These are phyloP conservation scores for Brachionus asplanchnoidis DNA, from an alignment of 1,140 invertebrate species.

Conservation along the genomic window DNA sequence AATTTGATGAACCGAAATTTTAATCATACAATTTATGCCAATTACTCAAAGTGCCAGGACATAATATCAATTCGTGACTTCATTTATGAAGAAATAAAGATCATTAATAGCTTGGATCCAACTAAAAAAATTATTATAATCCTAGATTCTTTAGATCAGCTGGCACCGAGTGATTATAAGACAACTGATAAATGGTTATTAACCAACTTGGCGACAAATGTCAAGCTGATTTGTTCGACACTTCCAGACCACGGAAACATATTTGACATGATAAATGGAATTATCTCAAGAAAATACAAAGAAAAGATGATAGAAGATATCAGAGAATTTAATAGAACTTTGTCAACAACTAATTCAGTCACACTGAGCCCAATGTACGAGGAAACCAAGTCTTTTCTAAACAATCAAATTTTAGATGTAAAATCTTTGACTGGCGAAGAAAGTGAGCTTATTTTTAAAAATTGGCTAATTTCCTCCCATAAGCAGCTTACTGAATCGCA, in stretches of 20 bases:
- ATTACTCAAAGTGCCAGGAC: neutral
- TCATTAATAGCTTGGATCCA: neutral
- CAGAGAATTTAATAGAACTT: neutral
- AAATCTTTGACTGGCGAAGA: slow-evolving; percentile 44
- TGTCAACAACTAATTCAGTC: neutral
- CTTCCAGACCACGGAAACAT: slow-evolving; percentile 50
- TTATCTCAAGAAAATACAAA: slow-evolving; percentile 43
- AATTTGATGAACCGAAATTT: neutral
- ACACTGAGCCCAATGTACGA: neutral
- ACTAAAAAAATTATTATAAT: slow-evolving; percentile 46
- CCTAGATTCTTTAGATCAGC: slow-evolving; percentile 55
- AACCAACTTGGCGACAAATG: slow-evolving; percentile 47
- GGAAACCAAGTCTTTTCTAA: slow-evolving; percentile 45
- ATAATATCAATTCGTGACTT: neutral
- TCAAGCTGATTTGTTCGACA: slow-evolving; percentile 67
- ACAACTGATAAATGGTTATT: slow-evolving; percentile 51
- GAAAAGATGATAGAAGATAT: slow-evolving; percentile 34
- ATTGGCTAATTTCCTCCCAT: slow-evolving; percentile 45
- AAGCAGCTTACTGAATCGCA: slow-evolving; percentile 58
- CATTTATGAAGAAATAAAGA: neutral
- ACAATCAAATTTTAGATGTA: slow-evolving; percentile 38
- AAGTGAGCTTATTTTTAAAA: slow-evolving; percentile 47
- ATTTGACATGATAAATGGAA: slow-evolving; percentile 46
- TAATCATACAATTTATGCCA: neutral
- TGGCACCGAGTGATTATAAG: slow-evolving; percentile 46